Conservation (phyloP, 2,888 invertebrate species). For the Cheilosia pagana region DNA sequence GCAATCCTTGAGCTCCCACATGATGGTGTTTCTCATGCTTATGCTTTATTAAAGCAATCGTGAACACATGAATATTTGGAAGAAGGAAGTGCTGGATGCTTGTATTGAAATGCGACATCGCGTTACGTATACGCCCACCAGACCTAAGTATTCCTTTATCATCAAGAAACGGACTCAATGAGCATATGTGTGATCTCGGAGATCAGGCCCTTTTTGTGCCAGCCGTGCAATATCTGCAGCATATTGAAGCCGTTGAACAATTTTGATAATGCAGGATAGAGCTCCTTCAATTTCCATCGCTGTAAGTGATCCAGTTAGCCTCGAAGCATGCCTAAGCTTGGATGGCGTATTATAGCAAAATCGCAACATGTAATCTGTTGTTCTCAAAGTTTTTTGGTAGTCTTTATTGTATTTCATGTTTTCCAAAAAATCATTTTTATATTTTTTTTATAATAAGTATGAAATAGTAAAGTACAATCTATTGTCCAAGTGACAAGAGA, state of each 20-base stretch:
- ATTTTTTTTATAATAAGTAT: too few relatives aligned
- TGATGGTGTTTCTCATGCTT: slow-evolving; percentile 30
- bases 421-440: background rate
- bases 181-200: background rate
- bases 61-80: slow-evolving; percentile 9
- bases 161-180: slow-evolving; percentile 17
- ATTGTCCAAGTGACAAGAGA: too few relatives aligned
- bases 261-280: background rate
- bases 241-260: background rate
- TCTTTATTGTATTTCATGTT: slow-evolving; percentile 3
- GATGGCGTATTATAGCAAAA: slow-evolving; percentile 1
- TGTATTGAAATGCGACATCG: slow-evolving; percentile 1
- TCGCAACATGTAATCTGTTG: slow-evolving; percentile 1
- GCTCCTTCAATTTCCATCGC: background rate
- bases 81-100: slow-evolving; percentile 15
- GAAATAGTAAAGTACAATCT: too few relatives aligned
- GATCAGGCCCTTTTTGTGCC: background rate
- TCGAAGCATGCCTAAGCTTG: background rate
- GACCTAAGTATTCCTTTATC: slow-evolving; percentile 11
- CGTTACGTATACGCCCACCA: slow-evolving; percentile 13
- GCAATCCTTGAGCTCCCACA: slow-evolving; percentile 13
- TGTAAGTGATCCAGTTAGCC: background rate
- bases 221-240: slow-evolving; percentile 2
- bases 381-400: slow-evolving; percentile 13
- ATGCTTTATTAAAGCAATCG: background rate